A percentile compares a stretch with the other conserved stretches of the same genome.
These are phyloP conservation scores for Haliclona indistincta DNA, from an alignment of 37 sponge, comb jelly and placozoan species.

Conservation along the genomic window DNA sequence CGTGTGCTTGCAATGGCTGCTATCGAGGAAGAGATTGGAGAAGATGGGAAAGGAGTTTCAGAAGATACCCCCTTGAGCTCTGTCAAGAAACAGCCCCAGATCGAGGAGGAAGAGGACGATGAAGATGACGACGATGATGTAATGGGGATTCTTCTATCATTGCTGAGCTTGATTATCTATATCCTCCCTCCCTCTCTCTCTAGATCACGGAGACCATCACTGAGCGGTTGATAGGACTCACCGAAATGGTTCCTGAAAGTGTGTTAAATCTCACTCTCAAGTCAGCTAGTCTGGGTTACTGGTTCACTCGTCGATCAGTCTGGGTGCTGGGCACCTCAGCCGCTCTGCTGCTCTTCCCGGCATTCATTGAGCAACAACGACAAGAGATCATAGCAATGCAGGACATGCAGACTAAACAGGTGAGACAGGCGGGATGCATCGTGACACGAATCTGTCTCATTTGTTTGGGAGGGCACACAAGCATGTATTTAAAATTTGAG, in stretches of 20 bases:
- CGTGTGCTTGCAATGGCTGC: too few relatives aligned
- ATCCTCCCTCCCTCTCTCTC: not conserved
- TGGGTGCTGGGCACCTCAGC: slow-evolving; percentile 76
- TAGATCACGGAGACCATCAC: slow-evolving; percentile 59
- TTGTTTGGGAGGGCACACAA: too few relatives aligned
- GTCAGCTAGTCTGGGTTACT: slow-evolving; percentile 18
- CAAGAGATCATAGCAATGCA: slow-evolving; percentile 69
- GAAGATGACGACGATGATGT: slow-evolving; percentile 52
- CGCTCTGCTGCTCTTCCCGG: slow-evolving; percentile 59
- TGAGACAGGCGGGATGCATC: too few relatives aligned
- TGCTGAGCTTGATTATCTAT: not conserved
- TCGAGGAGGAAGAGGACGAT: slow-evolving; percentile 18
- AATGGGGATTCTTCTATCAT: not conserved
- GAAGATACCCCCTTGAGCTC: too few relatives aligned
- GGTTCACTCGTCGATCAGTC: slow-evolving; percentile 55
- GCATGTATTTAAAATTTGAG: too few relatives aligned
- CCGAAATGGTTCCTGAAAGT: slow-evolving; percentile 79
- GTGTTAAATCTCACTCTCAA: slow-evolving; percentile 5
- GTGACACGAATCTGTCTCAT: too few relatives aligned
- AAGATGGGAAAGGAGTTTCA: too few relatives aligned
- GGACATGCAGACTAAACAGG: slow-evolving; percentile 78
- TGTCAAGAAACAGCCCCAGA: too few relatives aligned
- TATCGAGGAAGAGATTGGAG: too few relatives aligned
- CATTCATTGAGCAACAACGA: slow-evolving; percentile 75
- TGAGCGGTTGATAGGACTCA: slow-evolving; percentile 67